Conservation (phyloP, 2,888 invertebrate species). For the Melanotus villosus region DNA sequence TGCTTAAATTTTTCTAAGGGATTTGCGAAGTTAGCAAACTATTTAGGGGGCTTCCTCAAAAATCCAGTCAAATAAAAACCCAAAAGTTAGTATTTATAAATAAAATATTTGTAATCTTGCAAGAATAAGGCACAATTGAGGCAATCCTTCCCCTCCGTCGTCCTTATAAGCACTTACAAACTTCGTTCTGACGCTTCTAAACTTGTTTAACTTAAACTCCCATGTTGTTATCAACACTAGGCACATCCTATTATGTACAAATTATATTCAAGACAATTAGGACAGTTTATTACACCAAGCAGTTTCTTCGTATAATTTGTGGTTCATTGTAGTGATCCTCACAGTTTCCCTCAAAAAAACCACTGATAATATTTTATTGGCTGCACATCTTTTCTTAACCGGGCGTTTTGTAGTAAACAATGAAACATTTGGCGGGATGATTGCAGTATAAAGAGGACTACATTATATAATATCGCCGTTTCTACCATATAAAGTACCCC, state of each 20-base stretch:
- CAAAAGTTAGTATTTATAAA: no score
- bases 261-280: slow-evolving; percentile 15
- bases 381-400: background rate
- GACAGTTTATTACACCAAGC: slow-evolving; percentile 3
- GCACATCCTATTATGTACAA: slow-evolving; percentile 21
- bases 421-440: background rate
- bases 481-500: slow-evolving; percentile 28
- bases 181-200: background rate
- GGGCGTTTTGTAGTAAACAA: background rate
- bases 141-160: background rate
- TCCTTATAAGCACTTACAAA: background rate
- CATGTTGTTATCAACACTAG: slow-evolving; percentile 16
- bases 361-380: background rate
- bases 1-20: no score
- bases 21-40: no score
- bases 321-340: background rate
- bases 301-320: background rate
- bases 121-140: background rate
- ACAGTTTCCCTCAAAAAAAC: background rate
- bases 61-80: no score
- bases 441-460: background rate
- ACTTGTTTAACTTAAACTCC: slow-evolving; percentile 25
- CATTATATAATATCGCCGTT: slow-evolving; percentile 20
- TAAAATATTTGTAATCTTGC: no score
- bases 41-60: no score